Percentiles rank a stretch among this genome's conserved stretches.
Conservation (phyloP, 1,140 invertebrate genomes). For the Physella acuta region DNA sequence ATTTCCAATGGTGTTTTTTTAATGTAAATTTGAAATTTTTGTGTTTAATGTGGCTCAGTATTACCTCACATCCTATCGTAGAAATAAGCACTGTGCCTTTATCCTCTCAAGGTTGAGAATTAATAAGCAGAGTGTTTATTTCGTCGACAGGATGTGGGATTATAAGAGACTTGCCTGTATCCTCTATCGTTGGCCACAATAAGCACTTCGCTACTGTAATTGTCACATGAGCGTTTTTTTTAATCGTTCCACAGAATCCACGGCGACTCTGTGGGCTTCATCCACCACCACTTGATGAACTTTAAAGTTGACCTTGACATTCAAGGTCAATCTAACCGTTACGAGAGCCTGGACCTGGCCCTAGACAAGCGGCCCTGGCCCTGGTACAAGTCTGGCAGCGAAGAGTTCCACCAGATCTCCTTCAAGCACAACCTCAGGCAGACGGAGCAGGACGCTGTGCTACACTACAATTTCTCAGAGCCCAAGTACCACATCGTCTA, state of each 20-base stretch:
- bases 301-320: conserved; percentile 49
- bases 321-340: conserved; percentile 37
- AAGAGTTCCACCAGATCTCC: conserved; percentile 27
- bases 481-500: conserved; percentile 48
- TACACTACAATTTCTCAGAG: conserved; percentile 39
- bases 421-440: conserved; percentile 28
- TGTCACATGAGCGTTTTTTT: too few species aligned
- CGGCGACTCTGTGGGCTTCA: conserved; percentile 35
- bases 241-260: conserved; percentile 28
- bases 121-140: too few species aligned
- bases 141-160: too few species aligned
- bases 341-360: conserved; percentile 40
- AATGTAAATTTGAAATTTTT: too few species aligned
- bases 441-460: conserved; percentile 38
- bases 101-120: too few species aligned
- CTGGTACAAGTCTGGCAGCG: conserved; percentile 7
- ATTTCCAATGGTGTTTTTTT: too few species aligned
- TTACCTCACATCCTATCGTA: too few species aligned
- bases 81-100: too few species aligned
- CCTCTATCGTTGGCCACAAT: too few species aligned
- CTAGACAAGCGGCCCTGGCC: conserved; percentile 24
- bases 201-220: too few species aligned
- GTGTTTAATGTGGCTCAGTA: too few species aligned
- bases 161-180: too few species aligned
- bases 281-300: conserved; percentile 49